Evolutionary conservation across 1,140 invertebrate genomes (phyloP), one percentile per base, ranked within the genome.

Genomic region (Rhagoletis zephyria): DNA sequence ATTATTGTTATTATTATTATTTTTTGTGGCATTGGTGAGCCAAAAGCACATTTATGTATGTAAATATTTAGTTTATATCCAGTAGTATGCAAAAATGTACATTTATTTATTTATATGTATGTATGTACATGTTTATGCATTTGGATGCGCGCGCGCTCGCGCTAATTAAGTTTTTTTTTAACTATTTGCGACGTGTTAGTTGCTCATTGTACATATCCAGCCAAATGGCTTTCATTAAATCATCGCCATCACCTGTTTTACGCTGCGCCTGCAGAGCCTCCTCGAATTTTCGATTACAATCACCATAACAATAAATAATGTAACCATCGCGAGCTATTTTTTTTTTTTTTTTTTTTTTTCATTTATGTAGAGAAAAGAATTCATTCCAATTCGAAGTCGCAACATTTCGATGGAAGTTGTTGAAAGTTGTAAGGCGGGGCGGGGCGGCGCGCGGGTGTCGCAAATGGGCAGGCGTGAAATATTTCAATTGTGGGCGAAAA

Each of bases 161-260:
- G 30, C 30, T 30, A 30, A 30, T 30, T 30, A 30, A 30, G 30
- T 30, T 30, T 30, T 30, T 30, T 30, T 30, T 30, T 70, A 16
- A 67, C 92, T 88, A 92, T 89, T 92, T 88, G 77, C 88, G 60
- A 42, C 63, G 77, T 88, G 90, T 92, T 90, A 92, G 90, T 91
- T 91, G 91, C 67, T 92, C 92, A 86, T 91, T 90, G 90, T 93
- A 93, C 89, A 93, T 93, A 89, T 93, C 92, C 91, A 93, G 90
- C 92, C 92, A 93, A 92, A 93, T 92, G 90, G 92, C 90, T 89
- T 93, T 93, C 92, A 93, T 93, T 90, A 93, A 89, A 87, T 93
- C 90, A 89, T 93, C 92, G 90, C 92, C 92, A 89, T 93, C 92
- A 93, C 92, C 92, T 93, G 92, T 93, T 91, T 92, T 89, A 88